Evolutionary conservation across 2,888 invertebrate genomes (phyloP), one percentile per base, ranked within the genome.

Genomic region (Pyrocoelia pectoralis): DNA sequence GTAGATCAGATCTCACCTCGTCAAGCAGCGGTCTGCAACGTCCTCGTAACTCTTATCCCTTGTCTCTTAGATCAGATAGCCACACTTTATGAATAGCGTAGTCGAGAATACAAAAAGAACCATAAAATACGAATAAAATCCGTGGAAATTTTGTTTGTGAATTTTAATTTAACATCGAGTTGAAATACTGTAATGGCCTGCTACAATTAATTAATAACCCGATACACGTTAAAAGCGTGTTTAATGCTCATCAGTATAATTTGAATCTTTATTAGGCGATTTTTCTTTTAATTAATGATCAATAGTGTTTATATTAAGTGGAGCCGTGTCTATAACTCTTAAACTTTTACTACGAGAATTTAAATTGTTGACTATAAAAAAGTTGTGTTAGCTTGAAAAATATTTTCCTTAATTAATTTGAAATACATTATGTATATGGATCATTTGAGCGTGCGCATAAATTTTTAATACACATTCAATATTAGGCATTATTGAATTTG

Each of bases 1-100:
- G 72, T 73, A 75, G 76, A 76, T 76, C 73, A 72, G 74, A 77
- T 77, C 76, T 75, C 72, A 68, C 68, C 74, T 74, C 73, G 74
- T 75, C 74, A 75, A 68, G 69, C 67, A 66, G 68, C 64, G 63
- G 61, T 66, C 68, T 62, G 62, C 58, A 59, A 59, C 59, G 66
- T 63, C 59, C 59, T 65, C 65, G 53, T 65, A 64, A 59, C 52
- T 56, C 61, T 63, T 68, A 61, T 61, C 62, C 65, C 63, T 67
- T 69, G 67, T 61, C 66, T 61, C 55, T 58, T 49, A 38, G 55
- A 70, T 70, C 70, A 68, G 70, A 70, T 70, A 68, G 67, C 58
- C 65, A 67, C 65, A 66, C 68, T 70, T 70, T 70, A 70, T 70
- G 70, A 70, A 70, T 70, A 68, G 68, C 68, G 64, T 58, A 66